Base-by-base conservation (phyloP, 2,113 vertebrate species). In the Potamarius usumacintae region DNA sequence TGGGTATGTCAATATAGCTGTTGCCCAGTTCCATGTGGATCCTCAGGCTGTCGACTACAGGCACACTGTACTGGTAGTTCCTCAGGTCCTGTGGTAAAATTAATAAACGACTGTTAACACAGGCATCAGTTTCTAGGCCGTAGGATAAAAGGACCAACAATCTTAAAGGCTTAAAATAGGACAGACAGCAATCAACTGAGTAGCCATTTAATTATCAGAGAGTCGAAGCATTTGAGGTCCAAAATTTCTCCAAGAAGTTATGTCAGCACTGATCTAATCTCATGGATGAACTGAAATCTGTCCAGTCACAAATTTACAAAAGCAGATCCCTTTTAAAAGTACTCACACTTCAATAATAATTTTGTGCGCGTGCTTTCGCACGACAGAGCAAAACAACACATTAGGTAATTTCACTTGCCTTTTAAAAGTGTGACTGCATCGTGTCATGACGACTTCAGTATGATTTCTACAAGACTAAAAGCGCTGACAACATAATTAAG, bases 21-120 rank as follows among this genome's bases (percentile, higher is more conserved):
- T 97, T 97, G 3, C 97, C 97, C 96, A 97, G 96, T 95, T 99
- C 97, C 97, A 99, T 96, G 87, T 98, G 97, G 92, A 99, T 96
- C 92, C 96, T 93, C 27, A 99, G 91, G 20, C 96, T 96, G 74
- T 97, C 96, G 90, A 99, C 95, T 27, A 95, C 95, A 34, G 96
- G 94, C 92, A 99, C 95, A 42, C 96, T 97, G 93, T 99, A 98
- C 91, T 97, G 96, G 89, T 97, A 98, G 94, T 98, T 99, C 92
- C 96, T 96, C 88, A 99, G 94, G 88, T 99, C 98, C 98, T 99
- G 72, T 6, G 91, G 91, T 25, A 90, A 30, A 81, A 85, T 63
- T 27, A 67, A 15, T 22, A 63, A 76, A 67, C 18, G 17, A 8
- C 48, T 5, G 10, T 67, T 63, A 82, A 77, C 55, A 82, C 20